Percentiles rank a stretch among this genome's conserved stretches.
Conservation (phyloP, 2,113 vertebrate species). For the Macrotus californicus region DNA sequence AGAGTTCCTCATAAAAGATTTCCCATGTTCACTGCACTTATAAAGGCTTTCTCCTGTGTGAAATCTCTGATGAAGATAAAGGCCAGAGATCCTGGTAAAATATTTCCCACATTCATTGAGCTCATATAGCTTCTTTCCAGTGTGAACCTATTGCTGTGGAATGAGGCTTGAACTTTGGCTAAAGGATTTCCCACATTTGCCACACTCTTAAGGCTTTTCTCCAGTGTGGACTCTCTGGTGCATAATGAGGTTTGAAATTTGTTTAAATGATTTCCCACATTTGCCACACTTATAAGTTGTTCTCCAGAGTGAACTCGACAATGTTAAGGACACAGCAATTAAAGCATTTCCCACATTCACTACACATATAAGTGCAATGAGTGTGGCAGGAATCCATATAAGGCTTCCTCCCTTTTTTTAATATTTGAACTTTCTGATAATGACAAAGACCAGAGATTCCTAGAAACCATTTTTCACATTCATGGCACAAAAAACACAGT, state of each 20-base stretch:
- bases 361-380: no score
- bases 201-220: conserved; percentile 62
- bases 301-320: not conserved
- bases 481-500: not conserved
- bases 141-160: conserved; percentile 52
- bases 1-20: not conserved
- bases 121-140: conserved; percentile 35
- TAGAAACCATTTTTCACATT: not conserved
- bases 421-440: conserved; percentile 3
- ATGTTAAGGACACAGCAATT: no score
- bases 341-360: conserved; percentile 62
- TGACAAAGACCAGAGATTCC: not conserved
- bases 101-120: conserved; percentile 71
- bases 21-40: conserved; percentile 70
- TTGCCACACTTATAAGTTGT: conserved; percentile 36
- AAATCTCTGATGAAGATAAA: conserved; percentile 29
- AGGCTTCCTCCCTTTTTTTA: no score
- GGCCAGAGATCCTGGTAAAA: conserved; percentile 5
- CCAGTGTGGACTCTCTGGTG: conserved; percentile 62
- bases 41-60: conserved; percentile 50
- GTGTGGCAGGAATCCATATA: no score
- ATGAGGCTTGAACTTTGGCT: not conserved
- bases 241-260: not conserved
- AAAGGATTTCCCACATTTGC: conserved; percentile 65
- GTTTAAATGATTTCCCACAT: conserved; percentile 45